Conservation (phyloP, 2,797 vertebrate genomes). For the Myotis vivesi region DNA sequence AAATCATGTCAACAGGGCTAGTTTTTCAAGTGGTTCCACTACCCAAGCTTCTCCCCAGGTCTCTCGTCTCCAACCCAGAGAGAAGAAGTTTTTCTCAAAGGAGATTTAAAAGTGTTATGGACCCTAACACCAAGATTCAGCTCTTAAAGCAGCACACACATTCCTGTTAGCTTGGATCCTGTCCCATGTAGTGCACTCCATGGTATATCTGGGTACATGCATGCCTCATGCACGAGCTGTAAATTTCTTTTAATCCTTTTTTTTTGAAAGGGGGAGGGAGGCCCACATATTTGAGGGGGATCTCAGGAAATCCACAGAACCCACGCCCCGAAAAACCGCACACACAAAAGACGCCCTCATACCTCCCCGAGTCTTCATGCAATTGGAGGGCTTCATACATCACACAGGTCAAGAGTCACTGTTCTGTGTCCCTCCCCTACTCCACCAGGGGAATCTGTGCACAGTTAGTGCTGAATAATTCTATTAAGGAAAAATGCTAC, state of each 20-base stretch:
- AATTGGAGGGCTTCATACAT: not conserved
- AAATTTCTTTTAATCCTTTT: not conserved
- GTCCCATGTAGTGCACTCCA: rapidly evolving
- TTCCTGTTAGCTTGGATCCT: not conserved
- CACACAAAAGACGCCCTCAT: not conserved
- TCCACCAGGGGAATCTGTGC: not conserved
- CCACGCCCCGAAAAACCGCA: not conserved
- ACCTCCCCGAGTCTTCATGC: too few relatives aligned
- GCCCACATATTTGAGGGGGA: not conserved
- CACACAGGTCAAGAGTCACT: not conserved
- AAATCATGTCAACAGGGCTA: not conserved
- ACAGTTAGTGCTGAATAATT: not conserved
- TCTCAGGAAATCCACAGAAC: not conserved
- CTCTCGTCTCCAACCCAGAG: not conserved
- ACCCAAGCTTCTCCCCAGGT: not conserved
- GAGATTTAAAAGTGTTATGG: not conserved
- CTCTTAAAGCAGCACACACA: not conserved
- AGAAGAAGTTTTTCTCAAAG: not conserved
- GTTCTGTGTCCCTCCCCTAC: not conserved
- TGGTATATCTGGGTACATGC: not conserved
- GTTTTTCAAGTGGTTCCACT: not conserved
- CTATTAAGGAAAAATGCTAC: not conserved
- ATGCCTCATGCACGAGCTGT: not conserved
- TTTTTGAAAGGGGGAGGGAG: not conserved
- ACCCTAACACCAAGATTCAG: not conserved